A percentile compares a stretch with the other conserved stretches of the same genome.
phyloP scores from a whole-genome alignment of 2,888 invertebrate genomes.

The Autographa gamma region DNA sequence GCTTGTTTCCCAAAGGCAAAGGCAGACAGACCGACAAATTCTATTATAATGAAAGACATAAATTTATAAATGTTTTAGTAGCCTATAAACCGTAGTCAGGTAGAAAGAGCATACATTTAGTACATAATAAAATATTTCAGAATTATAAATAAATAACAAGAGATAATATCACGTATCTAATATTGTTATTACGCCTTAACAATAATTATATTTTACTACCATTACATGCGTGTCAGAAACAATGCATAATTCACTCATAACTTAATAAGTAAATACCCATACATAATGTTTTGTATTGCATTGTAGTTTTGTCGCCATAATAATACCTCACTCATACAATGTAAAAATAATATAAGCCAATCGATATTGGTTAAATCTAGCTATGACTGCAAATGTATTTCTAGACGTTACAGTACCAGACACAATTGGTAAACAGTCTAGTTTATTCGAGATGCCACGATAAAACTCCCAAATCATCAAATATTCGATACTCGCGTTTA shows the following conservation, averaged over 20 bases:
- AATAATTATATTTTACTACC: conserved; percentile 31
- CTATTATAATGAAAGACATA: neutral
- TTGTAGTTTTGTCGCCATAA: conserved; percentile 22
- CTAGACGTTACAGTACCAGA: conserved; percentile 36
- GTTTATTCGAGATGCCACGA: conserved; percentile 15
- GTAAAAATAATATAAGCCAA: conserved; percentile 20
- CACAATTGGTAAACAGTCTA: conserved; percentile 23
- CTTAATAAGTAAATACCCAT: conserved; percentile 12
- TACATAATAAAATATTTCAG: conserved; percentile 17
- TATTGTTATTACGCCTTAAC: conserved; percentile 39
- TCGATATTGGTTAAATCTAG: conserved; percentile 22
- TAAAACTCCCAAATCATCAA: conserved; percentile 11
- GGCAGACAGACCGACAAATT: neutral
- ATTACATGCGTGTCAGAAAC: conserved; percentile 27
- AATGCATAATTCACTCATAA: conserved; percentile 15
- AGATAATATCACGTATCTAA: conserved; percentile 58
- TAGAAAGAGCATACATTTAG: conserved; percentile 11
- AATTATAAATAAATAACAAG: conserved; percentile 60
- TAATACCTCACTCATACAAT: conserved; percentile 19
- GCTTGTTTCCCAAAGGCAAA: neutral
- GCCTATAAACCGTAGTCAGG: conserved; percentile 20
- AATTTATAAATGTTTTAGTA: conserved; percentile 4
- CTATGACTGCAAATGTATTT: conserved; percentile 39
- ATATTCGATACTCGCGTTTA: conserved; percentile 13
- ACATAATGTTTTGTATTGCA: conserved; percentile 11